A percentile compares a stretch with the other conserved stretches of the same genome.
Conservation (phyloP, 2,797 vertebrate species). For the Typhlichthys subterraneus region DNA sequence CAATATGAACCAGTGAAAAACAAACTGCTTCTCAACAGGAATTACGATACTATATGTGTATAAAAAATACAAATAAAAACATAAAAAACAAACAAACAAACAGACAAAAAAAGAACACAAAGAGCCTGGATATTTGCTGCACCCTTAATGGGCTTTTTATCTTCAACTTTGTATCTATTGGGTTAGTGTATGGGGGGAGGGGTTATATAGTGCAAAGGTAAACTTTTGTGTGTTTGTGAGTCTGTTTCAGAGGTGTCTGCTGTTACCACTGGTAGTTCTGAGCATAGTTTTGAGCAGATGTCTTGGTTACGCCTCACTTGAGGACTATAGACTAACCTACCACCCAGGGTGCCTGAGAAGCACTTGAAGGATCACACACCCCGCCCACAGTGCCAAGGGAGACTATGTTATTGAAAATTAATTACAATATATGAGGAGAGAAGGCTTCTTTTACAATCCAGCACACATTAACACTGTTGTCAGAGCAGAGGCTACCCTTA, state of each 20-base stretch:
- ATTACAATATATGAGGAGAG: conserved; percentile 55
- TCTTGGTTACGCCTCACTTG: conserved; percentile 33
- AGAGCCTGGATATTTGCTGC: conserved; percentile 86
- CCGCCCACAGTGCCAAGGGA: conserved; percentile 16
- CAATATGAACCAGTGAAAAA: conserved; percentile 79
- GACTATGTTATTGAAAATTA: conserved; percentile 44
- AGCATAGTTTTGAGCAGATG: conserved; percentile 39
- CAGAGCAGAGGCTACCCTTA: conserved; percentile 27
- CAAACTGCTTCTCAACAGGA: conserved; percentile 74
- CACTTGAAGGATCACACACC: conserved; percentile 30
- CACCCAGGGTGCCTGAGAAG: conserved; percentile 49
- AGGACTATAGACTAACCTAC: conserved; percentile 34
- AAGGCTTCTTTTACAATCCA: conserved; percentile 45
- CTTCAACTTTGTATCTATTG: conserved; percentile 80
- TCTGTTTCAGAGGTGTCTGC: conserved; percentile 58
- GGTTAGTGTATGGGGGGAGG: conserved; percentile 63
- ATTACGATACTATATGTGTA: conserved; percentile 72
- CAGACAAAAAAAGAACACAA: conserved; percentile 51
- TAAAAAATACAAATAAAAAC: conserved; percentile 56
- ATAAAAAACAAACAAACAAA: conserved; percentile 32
- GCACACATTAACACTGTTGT: conserved; percentile 34
- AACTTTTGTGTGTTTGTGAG: conserved; percentile 68
- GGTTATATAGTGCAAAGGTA: conserved; percentile 66
- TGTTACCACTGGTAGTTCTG: conserved; percentile 36
- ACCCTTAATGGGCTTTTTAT: conserved; percentile 82